A percentile compares a stretch with the other conserved stretches of the same genome.
Conservation (phyloP, 2,797 vertebrate species). For the Clamator glandarius region DNA sequence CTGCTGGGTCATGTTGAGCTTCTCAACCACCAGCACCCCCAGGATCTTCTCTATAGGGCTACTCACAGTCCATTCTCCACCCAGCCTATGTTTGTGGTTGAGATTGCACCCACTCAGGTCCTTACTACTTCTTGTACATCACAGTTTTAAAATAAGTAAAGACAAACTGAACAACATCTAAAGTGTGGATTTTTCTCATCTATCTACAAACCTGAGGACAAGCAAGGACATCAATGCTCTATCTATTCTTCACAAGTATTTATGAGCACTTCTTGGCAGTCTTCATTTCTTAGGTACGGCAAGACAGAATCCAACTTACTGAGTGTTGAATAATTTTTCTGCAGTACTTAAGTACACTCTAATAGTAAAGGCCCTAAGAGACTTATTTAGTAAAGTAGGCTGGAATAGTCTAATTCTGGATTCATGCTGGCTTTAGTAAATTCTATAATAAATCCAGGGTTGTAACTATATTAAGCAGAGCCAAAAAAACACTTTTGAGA, state of each 20-base stretch:
- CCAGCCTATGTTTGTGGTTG: no score
- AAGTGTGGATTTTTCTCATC: background rate
- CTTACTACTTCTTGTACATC: background rate
- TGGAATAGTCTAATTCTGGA: slow-evolving; percentile 18
- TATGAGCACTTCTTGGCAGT: background rate
- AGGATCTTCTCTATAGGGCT: no score
- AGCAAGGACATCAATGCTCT: background rate
- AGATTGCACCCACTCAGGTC: no score
- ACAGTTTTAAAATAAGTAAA: background rate
- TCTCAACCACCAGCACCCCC: no score
- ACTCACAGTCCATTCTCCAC: no score
- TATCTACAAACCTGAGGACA: background rate
- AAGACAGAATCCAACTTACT: background rate
- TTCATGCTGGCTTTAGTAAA: background rate
- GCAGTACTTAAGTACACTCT: background rate
- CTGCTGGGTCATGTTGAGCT: no score
- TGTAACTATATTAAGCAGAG: background rate
- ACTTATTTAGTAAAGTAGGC: background rate
- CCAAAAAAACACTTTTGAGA: slow-evolving; percentile 21
- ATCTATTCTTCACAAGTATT: background rate
- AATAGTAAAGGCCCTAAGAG: background rate
- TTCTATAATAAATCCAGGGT: background rate
- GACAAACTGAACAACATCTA: background rate
- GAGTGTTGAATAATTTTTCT: background rate
- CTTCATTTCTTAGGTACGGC: background rate